Evolutionary conservation across 1,140 invertebrate species (phyloP).

Genomic region (Lamellibrachia luymesi): DNA sequence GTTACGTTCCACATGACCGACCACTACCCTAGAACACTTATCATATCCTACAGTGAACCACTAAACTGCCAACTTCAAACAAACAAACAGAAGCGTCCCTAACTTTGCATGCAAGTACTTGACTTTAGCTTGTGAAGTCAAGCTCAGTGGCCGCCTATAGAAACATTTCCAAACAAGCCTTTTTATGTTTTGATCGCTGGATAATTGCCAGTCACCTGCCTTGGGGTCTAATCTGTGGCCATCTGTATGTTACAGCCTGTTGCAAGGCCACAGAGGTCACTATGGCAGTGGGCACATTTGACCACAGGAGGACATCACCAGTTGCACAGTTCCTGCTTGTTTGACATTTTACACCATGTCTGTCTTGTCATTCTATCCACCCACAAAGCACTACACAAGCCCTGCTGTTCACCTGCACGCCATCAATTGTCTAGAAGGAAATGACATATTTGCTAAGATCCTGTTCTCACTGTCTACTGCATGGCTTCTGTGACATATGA

Average conservation of each 20-base stretch:
- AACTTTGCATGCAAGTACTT: neutral
- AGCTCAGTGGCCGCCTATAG: neutral
- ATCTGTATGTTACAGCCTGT: neutral
- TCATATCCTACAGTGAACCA: neutral
- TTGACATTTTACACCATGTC: neutral
- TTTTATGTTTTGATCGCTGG: neutral
- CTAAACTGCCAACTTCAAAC: neutral
- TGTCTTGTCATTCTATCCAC: neutral
- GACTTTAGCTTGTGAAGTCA: neutral
- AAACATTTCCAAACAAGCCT: neutral
- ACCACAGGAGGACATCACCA: neutral
- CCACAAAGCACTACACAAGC: neutral
- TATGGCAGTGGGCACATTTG: neutral
- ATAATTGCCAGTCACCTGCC: neutral
- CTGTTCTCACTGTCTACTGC: neutral
- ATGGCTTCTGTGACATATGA: neutral
- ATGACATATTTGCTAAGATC: neutral
- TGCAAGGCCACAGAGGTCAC: neutral
- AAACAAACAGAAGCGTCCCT: neutral
- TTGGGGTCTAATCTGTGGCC: neutral
- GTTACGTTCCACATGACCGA: neutral
- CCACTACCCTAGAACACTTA: neutral
- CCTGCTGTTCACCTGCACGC: neutral
- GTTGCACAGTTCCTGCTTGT: neutral
- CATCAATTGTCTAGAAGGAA: neutral